Conservation (phyloP, 2,888 invertebrate species). For the Toxonevra muliebris region DNA sequence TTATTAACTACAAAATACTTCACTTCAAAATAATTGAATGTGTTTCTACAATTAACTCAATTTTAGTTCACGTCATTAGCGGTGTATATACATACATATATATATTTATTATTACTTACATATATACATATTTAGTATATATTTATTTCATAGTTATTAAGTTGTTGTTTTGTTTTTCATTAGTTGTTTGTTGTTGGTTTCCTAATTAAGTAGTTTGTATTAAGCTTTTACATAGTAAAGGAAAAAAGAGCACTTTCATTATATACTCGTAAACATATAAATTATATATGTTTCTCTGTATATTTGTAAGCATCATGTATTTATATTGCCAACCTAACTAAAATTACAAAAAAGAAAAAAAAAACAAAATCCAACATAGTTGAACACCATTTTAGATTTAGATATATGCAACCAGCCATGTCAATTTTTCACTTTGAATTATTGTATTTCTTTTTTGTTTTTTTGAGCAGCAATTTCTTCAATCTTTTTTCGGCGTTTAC, state of each 20-base stretch:
- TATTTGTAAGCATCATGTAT: constrained; percentile 7
- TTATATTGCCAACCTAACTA: constrained; percentile 6
- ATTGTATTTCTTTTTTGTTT: constrained; percentile 28
- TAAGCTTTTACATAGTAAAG: constrained; percentile 46
- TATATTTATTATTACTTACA: not conserved
- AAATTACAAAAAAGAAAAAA: constrained; percentile 12
- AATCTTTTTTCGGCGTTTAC: constrained; percentile 77
- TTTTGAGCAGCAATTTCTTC: constrained; percentile 51
- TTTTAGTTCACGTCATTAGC: constrained; percentile 4
- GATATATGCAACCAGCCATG: not conserved
- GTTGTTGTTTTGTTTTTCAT: constrained; percentile 6
- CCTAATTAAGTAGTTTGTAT: constrained; percentile 18
- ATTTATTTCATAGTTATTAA: constrained; percentile 12
- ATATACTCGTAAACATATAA: constrained; percentile 25
- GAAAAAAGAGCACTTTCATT: constrained; percentile 38
- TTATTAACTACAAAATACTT: constrained; percentile 28
- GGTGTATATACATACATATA: not conserved
- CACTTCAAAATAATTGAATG: constrained; percentile 18
- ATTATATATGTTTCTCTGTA: not conserved
- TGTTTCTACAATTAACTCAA: constrained; percentile 10
- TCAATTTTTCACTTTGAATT: constrained; percentile 15
- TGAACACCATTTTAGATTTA: constrained; percentile 3
- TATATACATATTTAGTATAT: constrained; percentile 1
- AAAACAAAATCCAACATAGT: constrained; percentile 8
- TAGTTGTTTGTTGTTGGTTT: not conserved